phyloP scores from a whole-genome alignment of 1,140 invertebrate species.

The Drosophila biarmipes region DNA sequence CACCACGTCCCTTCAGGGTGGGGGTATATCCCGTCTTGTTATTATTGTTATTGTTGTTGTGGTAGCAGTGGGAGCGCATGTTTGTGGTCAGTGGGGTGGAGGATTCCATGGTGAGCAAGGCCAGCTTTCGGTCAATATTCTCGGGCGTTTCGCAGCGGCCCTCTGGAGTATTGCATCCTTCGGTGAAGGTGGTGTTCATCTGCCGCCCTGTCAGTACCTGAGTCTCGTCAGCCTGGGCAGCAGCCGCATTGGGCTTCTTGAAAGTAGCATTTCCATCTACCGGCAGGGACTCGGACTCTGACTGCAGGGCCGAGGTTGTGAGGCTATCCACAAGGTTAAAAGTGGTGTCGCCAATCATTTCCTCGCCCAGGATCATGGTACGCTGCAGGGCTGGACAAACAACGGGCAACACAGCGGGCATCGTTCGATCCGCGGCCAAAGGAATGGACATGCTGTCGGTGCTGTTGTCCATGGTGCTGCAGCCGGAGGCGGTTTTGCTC shows the following conservation, averaged over 20 bases:
- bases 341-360: slow-evolving; percentile 77
- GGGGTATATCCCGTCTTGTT: slow-evolving; percentile 64
- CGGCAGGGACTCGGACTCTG: slow-evolving; percentile 35
- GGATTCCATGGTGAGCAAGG: slow-evolving; percentile 64
- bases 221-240: slow-evolving; percentile 56
- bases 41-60: slow-evolving; percentile 42
- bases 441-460: slow-evolving; percentile 74
- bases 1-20: slow-evolving; percentile 39
- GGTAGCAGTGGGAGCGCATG: slow-evolving; percentile 33
- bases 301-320: slow-evolving; percentile 38
- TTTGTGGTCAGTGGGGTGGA: slow-evolving; percentile 69
- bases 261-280: slow-evolving; percentile 47
- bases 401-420: background rate
- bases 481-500: slow-evolving; percentile 78
- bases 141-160: slow-evolving; percentile 75
- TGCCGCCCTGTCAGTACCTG: slow-evolving; percentile 39
- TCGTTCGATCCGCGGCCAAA: slow-evolving; percentile 10
- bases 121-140: slow-evolving; percentile 54
- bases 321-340: slow-evolving; percentile 76
- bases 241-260: slow-evolving; percentile 30
- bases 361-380: slow-evolving; percentile 70
- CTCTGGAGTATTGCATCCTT: slow-evolving; percentile 70
- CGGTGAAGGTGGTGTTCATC: slow-evolving; percentile 69
- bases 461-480: slow-evolving; percentile 82
- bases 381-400: slow-evolving; percentile 38